Evolutionary conservation across 1,140 invertebrate genomes (phyloP).

Genomic region (Drosophila repletoides): DNA sequence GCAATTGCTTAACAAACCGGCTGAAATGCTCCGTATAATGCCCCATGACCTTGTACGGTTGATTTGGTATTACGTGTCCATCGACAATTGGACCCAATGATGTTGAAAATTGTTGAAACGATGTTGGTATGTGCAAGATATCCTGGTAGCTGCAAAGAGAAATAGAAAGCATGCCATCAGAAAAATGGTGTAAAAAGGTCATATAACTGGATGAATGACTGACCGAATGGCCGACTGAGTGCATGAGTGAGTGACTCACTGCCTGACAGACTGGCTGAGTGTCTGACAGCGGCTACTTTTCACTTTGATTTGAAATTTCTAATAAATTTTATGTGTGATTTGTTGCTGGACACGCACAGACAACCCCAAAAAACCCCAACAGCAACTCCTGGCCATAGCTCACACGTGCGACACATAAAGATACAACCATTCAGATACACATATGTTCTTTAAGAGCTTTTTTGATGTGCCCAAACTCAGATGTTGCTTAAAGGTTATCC

Average conservation of each 20-base stretch:
- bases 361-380: constrained; percentile 14
- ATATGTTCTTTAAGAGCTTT: constrained; percentile 44
- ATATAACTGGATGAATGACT: constrained; percentile 54
- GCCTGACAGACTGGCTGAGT: too few relatives aligned
- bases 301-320: constrained; percentile 78
- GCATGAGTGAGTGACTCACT: background rate
- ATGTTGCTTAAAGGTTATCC: constrained; percentile 1
- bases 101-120: constrained; percentile 86
- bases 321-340: constrained; percentile 79
- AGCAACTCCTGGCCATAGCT: constrained; percentile 1
- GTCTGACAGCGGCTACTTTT: constrained; percentile 72
- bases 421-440: constrained; percentile 56
- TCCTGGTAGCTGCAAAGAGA: constrained; percentile 85
- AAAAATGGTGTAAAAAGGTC: constrained; percentile 67
- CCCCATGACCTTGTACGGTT: constrained; percentile 88
- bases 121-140: constrained; percentile 87
- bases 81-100: constrained; percentile 92
- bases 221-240: background rate
- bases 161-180: constrained; percentile 50
- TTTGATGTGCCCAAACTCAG: background rate
- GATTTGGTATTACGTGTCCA: constrained; percentile 90
- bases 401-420: constrained; percentile 66
- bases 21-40: constrained; percentile 88
- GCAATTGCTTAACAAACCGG: constrained; percentile 81
- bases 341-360: constrained; percentile 49